Conservation (phyloP, 2,888 invertebrate species). For the Exephanes ischioxanthus region DNA sequence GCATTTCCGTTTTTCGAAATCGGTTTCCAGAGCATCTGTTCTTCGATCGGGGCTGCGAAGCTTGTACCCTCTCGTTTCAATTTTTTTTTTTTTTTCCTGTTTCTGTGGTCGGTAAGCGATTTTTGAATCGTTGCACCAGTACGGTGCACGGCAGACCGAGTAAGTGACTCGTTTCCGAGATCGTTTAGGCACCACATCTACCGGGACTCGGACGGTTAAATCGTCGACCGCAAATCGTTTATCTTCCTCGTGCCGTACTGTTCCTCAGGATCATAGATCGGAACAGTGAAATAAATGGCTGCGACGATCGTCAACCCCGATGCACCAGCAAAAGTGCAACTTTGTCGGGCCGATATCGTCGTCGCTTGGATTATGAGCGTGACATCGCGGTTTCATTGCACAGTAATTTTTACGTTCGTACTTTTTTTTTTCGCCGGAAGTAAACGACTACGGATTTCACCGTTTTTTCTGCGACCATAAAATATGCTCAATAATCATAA, state of each 20-base stretch:
- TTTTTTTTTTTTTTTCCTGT: slow-evolving; percentile 21
- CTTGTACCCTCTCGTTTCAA: not conserved
- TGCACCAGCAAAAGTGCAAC: slow-evolving; percentile 1
- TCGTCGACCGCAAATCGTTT: slow-evolving; percentile 62
- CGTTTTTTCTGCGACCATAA: not conserved
- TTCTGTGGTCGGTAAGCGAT: slow-evolving; percentile 53
- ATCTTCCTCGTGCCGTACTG: slow-evolving; percentile 30
- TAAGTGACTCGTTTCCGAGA: slow-evolving; percentile 61
- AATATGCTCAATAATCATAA: not conserved
- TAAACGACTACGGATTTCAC: not conserved
- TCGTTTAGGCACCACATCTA: slow-evolving; percentile 62
- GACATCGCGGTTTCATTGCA: not conserved
- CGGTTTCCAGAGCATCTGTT: slow-evolving; percentile 66
- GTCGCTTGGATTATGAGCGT: slow-evolving; percentile 4
- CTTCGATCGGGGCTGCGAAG: not conserved
- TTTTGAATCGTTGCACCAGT: slow-evolving; percentile 47
- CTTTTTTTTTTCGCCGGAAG: not conserved
- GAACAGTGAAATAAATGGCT: slow-evolving; percentile 29
- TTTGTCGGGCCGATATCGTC: not conserved
- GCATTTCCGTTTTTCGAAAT: slow-evolving; percentile 56
- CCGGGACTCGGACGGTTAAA: slow-evolving; percentile 57
- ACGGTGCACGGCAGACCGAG: slow-evolving; percentile 44
- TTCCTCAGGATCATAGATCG: slow-evolving; percentile 1
- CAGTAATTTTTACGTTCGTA: not conserved
- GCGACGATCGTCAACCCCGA: slow-evolving; percentile 3